Percentiles rank a stretch among this genome's conserved stretches.
Evolutionary conservation across 1,140 invertebrate genomes (phyloP).

Genomic region (Achroia grisella): DNA sequence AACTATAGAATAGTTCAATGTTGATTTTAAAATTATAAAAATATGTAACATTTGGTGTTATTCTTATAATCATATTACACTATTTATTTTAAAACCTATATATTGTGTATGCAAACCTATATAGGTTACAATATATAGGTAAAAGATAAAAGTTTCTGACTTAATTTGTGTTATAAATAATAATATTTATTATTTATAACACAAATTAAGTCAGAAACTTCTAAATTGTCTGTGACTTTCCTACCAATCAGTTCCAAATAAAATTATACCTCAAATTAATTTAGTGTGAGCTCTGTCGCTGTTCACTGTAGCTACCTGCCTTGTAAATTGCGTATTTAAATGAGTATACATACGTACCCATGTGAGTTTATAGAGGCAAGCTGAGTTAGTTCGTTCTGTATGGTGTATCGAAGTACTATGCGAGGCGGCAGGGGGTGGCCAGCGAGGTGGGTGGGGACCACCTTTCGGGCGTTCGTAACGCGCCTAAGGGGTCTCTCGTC

Average conservation of each 20-base stretch:
- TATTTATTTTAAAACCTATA: too few relatives aligned
- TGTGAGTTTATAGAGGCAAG: constrained; percentile 60
- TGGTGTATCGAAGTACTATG: constrained; percentile 49
- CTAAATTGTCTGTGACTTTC: neutral
- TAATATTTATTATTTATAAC: too few relatives aligned
- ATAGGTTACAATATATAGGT: too few relatives aligned
- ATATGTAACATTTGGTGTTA: too few relatives aligned
- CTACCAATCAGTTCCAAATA: constrained; percentile 38
- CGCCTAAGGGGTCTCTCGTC: constrained; percentile 64
- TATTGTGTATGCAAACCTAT: too few relatives aligned
- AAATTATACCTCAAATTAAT: constrained; percentile 52
- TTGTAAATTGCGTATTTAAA: constrained; percentile 67
- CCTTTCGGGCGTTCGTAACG: constrained; percentile 36
- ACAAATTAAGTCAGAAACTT: neutral
- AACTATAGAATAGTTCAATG: too few relatives aligned
- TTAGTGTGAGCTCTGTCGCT: constrained; percentile 27
- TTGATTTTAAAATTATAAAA: too few relatives aligned
- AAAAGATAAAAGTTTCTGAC: too few relatives aligned
- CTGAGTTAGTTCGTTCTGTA: constrained; percentile 66
- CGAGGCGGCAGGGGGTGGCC: constrained; percentile 38
- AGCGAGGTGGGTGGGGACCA: constrained; percentile 19
- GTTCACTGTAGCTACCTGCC: constrained; percentile 16
- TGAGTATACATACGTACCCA: constrained; percentile 54
- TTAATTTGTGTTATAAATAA: too few relatives aligned
- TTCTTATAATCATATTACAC: too few relatives aligned